Percentiles rank a stretch among this genome's conserved stretches.
Conservation (phyloP, 1,140 invertebrate genomes). For the Brachionus rubens region DNA sequence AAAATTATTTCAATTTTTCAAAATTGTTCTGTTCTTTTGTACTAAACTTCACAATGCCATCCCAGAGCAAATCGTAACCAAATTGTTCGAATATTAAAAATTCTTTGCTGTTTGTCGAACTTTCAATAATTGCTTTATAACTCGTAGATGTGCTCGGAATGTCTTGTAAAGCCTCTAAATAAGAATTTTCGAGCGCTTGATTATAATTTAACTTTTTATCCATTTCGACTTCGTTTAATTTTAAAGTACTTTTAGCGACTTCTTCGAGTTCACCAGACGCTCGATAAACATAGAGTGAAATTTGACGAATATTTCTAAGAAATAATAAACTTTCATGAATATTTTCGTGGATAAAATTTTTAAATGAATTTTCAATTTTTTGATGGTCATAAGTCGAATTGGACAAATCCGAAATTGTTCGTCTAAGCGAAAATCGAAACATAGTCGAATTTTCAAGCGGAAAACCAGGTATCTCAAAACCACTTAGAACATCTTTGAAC, state of each 20-base stretch:
- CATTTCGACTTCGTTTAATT: not conserved
- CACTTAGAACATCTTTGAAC: conserved; percentile 6
- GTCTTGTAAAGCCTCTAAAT: not conserved
- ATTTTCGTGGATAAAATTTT: not conserved
- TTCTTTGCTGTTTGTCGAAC: not conserved
- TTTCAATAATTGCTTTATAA: not conserved
- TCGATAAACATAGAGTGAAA: not conserved
- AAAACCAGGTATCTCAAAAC: not conserved
- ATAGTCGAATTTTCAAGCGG: conserved; percentile 21
- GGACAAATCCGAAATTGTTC: not conserved
- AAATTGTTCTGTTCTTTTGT: too few species aligned
- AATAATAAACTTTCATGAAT: not conserved
- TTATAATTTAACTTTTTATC: too few species aligned
- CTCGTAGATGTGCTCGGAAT: not conserved
- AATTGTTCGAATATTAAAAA: conserved; percentile 10
- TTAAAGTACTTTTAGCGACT: not conserved
- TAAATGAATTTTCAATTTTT: not conserved
- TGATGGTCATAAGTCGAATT: not conserved
- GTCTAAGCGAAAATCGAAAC: conserved; percentile 36
- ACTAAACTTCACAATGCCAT: too few species aligned
- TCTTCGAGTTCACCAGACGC: not conserved
- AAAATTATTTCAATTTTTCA: too few species aligned
- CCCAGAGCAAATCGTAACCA: conserved; percentile 20
- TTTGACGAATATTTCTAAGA: conserved; percentile 10
- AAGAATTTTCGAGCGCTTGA: not conserved